Percentiles rank a stretch among this genome's conserved stretches.
phyloP scores from a whole-genome alignment of 2,113 vertebrate species.

The Camelus dromedarius region DNA sequence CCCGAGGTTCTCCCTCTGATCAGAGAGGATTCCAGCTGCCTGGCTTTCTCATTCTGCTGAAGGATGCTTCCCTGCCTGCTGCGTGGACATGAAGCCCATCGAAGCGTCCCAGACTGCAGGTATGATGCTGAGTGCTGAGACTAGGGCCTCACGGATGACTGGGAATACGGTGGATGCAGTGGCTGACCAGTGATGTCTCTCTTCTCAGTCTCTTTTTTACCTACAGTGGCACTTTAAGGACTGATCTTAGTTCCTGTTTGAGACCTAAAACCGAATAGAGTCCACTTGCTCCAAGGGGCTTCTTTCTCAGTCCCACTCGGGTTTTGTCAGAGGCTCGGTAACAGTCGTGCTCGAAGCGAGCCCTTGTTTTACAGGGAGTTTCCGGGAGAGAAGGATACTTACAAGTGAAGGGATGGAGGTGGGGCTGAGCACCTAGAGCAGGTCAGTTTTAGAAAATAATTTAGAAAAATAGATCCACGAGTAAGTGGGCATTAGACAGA shows the following conservation, averaged over 20 bases:
- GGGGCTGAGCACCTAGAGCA: background rate
- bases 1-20: background rate
- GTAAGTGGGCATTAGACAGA: background rate
- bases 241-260: background rate
- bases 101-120: rapidly evolving
- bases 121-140: rapidly evolving
- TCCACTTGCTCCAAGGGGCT: background rate
- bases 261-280: background rate
- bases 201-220: background rate
- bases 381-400: background rate
- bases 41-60: background rate
- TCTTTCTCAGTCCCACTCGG: background rate
- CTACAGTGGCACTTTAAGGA: background rate
- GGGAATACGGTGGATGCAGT: background rate
- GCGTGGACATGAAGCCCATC: rapidly evolving
- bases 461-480: background rate
- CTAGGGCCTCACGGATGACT: background rate
- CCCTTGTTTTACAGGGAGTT: background rate
- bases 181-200: background rate
- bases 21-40: background rate
- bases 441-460: background rate
- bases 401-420: background rate
- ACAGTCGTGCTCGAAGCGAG: background rate
- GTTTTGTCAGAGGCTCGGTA: background rate
- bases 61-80: background rate